These are phyloP conservation scores for Tenthredo notha DNA, from an alignment of 2,888 invertebrate species.

Conservation along the genomic window DNA sequence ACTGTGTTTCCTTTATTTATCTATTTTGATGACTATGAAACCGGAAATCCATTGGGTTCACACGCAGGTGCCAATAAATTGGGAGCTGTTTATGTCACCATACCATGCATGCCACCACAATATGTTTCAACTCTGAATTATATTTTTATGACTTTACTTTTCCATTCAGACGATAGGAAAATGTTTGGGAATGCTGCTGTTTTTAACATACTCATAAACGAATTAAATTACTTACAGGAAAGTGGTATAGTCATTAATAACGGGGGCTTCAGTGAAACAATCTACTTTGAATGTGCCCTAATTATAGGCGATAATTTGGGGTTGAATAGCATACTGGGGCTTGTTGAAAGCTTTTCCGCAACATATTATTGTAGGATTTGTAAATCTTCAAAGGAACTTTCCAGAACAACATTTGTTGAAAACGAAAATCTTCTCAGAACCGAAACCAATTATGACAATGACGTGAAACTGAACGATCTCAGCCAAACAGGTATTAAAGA, in stretches of 20 bases:
- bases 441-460: conserved; percentile 47
- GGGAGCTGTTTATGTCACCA: too few species aligned
- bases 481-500: background rate
- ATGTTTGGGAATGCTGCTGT: conserved; percentile 37
- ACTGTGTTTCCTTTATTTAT: conserved; percentile 37
- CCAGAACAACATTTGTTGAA: conserved; percentile 51
- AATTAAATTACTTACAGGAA: conserved; percentile 45
- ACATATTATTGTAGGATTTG: conserved; percentile 57
- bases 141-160: conserved; percentile 25
- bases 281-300: conserved; percentile 54
- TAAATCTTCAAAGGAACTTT: conserved; percentile 33
- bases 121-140: conserved; percentile 26
- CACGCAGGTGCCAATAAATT: conserved; percentile 13
- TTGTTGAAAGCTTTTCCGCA: conserved; percentile 54
- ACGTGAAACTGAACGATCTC: conserved; percentile 17
- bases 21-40: conserved; percentile 55
- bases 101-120: conserved; percentile 30
- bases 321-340: conserved; percentile 53
- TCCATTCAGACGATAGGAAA: conserved; percentile 46
- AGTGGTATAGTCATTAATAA: conserved; percentile 34
- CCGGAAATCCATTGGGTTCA: conserved; percentile 48
- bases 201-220: conserved; percentile 33
- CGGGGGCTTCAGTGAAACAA: background rate
- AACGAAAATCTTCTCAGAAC: conserved; percentile 39
- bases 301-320: conserved; percentile 58